Evolutionary conservation across 2,797 vertebrate genomes (phyloP), one percentile per base, ranked within the genome.

Genomic region (Diceros bicornis): DNA sequence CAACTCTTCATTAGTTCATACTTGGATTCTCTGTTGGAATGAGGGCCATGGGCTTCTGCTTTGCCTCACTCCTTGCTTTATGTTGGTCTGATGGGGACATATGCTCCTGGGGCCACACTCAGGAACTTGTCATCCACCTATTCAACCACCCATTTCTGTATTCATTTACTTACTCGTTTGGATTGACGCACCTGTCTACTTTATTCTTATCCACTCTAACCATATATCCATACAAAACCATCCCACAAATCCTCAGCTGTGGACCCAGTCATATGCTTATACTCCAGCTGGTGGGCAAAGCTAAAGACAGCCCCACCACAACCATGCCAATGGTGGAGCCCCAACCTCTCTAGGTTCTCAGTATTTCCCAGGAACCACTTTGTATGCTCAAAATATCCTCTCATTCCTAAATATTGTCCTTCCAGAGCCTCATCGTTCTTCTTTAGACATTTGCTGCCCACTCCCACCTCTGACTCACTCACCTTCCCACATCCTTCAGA

Each of bases 21-120:
- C 34, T 86, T 89, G 84, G 50, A 69, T 93, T 96, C 52, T 55
- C 78, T 86, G n/a, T 93, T 71, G 79, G 79, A 79, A 92, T 34
- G 41, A 50, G 71, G 68, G 14, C 83, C 7, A 2, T 59, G 64
- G 71, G 7, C 62, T 87, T 86, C 37, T 87, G 52, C n/a, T 92
- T 59, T 87, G 57, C 52, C 68, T 75, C 27, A 27, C 13, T 78
- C 18, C 62, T 87, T 90, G 29, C 52, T 92, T 87, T 86, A 21
- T 89, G 41, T 72, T 83, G 64, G 41, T 89, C 57, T 83, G 14
- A 55, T 84, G 21, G 59, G 74, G 47, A 62, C 25, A n/a, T 64
- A 37, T 75, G 55, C 17, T 90, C 9, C 62, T 71, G 23, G 50
- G 4, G 21, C 47, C 69, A 83, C 25, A 44, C 72, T 78, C 18